phyloP scores from a whole-genome alignment of 1,140 invertebrate species.

The Ditylenchus dipsaci region DNA sequence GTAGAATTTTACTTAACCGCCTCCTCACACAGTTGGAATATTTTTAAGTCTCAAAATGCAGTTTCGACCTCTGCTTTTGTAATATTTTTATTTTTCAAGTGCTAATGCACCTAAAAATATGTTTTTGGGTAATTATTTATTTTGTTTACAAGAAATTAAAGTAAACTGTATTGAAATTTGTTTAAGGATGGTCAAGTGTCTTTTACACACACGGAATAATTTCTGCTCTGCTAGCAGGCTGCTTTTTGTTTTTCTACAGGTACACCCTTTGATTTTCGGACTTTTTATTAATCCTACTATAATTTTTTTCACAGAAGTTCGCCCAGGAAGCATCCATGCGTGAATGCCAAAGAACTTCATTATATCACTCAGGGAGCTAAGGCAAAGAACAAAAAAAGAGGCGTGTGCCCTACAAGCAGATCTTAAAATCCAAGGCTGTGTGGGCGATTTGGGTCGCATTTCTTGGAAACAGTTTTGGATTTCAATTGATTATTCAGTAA shows the following conservation, averaged over 20 bases:
- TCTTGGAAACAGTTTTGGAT: conserved; percentile 44
- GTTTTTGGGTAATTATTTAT: too few species aligned
- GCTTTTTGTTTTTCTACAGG: conserved; percentile 22
- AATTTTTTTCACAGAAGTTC: background rate
- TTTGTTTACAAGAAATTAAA: too few species aligned
- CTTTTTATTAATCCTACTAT: too few species aligned
- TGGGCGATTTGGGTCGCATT: conserved; percentile 52
- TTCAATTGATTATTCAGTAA: conserved; percentile 47
- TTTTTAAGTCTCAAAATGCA: too few species aligned
- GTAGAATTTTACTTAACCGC: too few species aligned
- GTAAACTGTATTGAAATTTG: too few species aligned
- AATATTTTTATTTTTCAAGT: too few species aligned
- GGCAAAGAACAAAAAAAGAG: conserved; percentile 16
- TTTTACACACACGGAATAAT: conserved; percentile 23
- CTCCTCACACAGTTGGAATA: too few species aligned
- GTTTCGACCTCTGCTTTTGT: too few species aligned
- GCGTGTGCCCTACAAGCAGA: conserved; percentile 20
- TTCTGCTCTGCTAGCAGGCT: conserved; percentile 11
- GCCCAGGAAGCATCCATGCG: conserved; percentile 24
- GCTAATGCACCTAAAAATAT: too few species aligned
- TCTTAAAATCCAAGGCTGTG: conserved; percentile 32
- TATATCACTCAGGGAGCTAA: conserved; percentile 29
- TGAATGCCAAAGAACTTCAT: conserved; percentile 20
- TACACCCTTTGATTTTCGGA: too few species aligned
- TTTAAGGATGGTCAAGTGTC: conserved; percentile 29